Evolutionary conservation across 2,113 vertebrate genomes (phyloP).

Genomic region (Lamprotornis superbus): DNA sequence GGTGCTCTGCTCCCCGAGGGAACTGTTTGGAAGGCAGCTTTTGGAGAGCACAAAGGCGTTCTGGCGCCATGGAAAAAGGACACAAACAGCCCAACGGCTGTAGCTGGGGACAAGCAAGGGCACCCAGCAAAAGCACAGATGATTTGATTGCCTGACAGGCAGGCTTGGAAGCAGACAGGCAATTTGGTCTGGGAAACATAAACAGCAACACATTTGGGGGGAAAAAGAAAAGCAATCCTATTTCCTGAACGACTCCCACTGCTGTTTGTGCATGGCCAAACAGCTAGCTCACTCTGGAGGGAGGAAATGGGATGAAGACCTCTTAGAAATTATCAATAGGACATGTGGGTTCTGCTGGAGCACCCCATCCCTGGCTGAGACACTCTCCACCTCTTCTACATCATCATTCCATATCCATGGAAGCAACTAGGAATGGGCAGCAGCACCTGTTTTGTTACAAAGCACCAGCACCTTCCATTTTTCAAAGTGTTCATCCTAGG

Average conservation of each 20-base stretch:
- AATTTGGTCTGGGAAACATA: neutral
- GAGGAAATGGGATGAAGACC: neutral
- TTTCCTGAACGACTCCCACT: accelerated
- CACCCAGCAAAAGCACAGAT: neutral
- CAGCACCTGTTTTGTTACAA: neutral
- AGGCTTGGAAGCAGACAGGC: neutral
- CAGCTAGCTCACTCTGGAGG: neutral
- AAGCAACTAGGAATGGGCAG: neutral
- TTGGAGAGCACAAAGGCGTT: neutral
- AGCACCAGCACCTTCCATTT: neutral
- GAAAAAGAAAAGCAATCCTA: neutral
- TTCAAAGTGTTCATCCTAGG: neutral
- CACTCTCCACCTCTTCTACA: neutral
- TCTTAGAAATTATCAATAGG: accelerated
- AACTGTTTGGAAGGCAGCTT: neutral
- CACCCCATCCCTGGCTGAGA: neutral
- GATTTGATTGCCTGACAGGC: neutral
- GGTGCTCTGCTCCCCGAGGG: neutral
- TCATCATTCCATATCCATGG: accelerated
- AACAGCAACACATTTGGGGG: accelerated
- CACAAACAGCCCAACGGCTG: neutral
- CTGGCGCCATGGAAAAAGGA: neutral
- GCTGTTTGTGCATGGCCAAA: neutral
- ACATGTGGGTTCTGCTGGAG: neutral
- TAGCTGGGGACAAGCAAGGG: neutral